phyloP scores from a whole-genome alignment of 2,888 invertebrate species.

The Nephrocerus scutellatus region DNA sequence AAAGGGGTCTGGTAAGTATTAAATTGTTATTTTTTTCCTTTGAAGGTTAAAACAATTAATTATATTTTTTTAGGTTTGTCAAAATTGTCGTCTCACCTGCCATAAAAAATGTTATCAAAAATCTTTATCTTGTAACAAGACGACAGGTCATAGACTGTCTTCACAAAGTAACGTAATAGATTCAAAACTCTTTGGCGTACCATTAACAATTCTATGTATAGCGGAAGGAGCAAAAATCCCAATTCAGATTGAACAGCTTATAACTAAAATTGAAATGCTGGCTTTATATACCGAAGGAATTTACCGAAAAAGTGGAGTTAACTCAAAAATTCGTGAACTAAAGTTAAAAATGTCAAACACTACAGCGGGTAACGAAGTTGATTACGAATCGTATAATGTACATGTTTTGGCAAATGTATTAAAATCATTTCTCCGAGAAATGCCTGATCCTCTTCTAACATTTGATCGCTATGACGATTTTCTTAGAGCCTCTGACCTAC shows the following conservation, averaged over 20 bases:
- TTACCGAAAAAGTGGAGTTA: conserved; percentile 85
- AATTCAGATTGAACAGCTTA: conserved; percentile 77
- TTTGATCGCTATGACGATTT: conserved; percentile 94
- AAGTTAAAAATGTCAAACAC: conserved; percentile 66
- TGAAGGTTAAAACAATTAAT: conserved; percentile 6
- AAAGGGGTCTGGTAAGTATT: conserved; percentile 66
- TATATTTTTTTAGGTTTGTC: conserved; percentile 49
- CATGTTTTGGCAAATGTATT: conserved; percentile 86
- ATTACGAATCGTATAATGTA: conserved; percentile 74
- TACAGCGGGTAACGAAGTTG: conserved; percentile 60
- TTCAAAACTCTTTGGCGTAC: conserved; percentile 68
- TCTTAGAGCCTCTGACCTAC: conserved; percentile 77
- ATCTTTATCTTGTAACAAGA: conserved; percentile 67
- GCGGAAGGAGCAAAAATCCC: conserved; percentile 70
- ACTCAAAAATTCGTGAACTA: conserved; percentile 68
- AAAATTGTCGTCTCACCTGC: conserved; percentile 80
- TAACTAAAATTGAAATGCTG: conserved; percentile 82
- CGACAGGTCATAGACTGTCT: conserved; percentile 49
- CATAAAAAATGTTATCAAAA: conserved; percentile 90
- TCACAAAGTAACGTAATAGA: conserved; percentile 23
- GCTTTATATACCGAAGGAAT: conserved; percentile 90
- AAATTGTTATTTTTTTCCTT: conserved; percentile 1
- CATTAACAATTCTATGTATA: conserved; percentile 64
- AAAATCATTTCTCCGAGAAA: conserved; percentile 83
- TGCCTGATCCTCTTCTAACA: conserved; percentile 88